These are phyloP conservation scores for Eumaeus atala DNA, from an alignment of 1,140 invertebrate genomes.

Conservation along the genomic window DNA sequence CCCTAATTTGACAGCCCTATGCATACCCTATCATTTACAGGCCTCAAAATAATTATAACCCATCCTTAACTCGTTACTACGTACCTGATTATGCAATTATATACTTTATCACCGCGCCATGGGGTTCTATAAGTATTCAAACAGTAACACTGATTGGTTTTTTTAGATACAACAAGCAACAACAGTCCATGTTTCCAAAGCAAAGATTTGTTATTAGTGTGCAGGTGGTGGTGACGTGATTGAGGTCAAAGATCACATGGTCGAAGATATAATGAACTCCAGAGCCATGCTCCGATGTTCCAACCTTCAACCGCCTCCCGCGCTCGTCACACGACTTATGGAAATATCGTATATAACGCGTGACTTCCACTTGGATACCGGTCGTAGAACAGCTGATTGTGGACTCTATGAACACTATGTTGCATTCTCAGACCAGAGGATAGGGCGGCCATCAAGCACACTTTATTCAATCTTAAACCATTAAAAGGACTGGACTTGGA, in stretches of 20 bases:
- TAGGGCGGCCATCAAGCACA: no score
- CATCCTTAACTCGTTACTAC: constrained; percentile 5
- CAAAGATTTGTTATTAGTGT: background rate
- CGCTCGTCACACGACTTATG: constrained; percentile 3
- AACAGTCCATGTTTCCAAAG: background rate
- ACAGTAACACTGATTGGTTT: background rate
- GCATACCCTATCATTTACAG: constrained; percentile 2
- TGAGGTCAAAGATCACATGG: background rate
- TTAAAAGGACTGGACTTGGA: no score
- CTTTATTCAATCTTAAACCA: no score
- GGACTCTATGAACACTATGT: background rate
- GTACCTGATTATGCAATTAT: background rate
- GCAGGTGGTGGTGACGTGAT: background rate
- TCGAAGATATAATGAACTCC: constrained; percentile 2
- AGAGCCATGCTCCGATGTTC: background rate
- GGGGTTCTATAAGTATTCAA: background rate
- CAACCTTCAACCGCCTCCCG: background rate
- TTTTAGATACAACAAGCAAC: background rate
- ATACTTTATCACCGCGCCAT: constrained; percentile 11
- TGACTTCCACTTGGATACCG: no score
- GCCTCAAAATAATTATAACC: constrained; percentile 5
- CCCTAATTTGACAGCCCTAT: constrained; percentile 3
- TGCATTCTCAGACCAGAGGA: no score
- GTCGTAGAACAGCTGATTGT: background rate
- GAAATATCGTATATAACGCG: no score